Percentiles rank a stretch among this genome's conserved stretches.
These are phyloP conservation scores for Agrotis clavis DNA, from an alignment of 2,888 invertebrate genomes.

Conservation along the genomic window DNA sequence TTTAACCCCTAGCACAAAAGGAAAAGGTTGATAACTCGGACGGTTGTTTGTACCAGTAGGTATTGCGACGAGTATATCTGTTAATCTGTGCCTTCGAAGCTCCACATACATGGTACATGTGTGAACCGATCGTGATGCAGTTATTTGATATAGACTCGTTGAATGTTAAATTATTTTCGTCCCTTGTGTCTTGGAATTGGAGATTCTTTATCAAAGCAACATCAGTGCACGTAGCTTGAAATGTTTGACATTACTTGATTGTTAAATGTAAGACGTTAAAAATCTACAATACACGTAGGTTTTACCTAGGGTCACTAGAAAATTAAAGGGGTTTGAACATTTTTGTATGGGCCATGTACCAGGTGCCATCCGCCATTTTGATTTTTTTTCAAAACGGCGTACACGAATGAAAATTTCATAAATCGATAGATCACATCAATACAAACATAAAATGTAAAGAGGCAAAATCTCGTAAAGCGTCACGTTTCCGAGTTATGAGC, in stretches of 20 bases:
- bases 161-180: conserved; percentile 14
- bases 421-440: no score
- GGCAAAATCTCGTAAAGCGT: no score
- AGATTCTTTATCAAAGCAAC: background rate
- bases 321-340: no score
- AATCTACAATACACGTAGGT: background rate
- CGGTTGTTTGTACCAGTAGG: conserved; percentile 42
- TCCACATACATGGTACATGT: conserved; percentile 12
- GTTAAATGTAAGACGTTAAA: background rate
- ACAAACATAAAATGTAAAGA: no score
- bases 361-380: no score
- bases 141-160: conserved; percentile 16
- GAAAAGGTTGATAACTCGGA: conserved; percentile 39
- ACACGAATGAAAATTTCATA: no score
- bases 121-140: conserved; percentile 23
- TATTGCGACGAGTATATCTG: conserved; percentile 40
- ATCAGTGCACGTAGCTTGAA: background rate
- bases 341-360: no score
- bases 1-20: conserved; percentile 49
- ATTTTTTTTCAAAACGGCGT: no score
- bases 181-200: background rate
- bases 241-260: background rate
- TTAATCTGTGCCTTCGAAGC: conserved; percentile 32
- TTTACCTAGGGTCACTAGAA: background rate
- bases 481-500: no score